Conservation (phyloP, 1,140 invertebrate genomes). For the Muscidifurax raptorellus region DNA sequence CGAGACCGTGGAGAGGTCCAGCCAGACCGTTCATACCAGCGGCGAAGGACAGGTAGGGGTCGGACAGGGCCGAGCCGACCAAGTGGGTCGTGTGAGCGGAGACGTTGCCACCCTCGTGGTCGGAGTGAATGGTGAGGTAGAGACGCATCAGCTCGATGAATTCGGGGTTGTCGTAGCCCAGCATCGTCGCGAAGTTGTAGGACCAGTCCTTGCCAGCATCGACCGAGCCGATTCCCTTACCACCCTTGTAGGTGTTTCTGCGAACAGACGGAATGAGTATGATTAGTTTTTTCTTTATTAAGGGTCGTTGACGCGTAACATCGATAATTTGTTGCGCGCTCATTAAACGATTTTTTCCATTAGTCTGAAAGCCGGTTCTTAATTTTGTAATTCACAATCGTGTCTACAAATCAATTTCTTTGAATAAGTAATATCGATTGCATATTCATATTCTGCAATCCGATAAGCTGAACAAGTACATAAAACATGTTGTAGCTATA, state of each 20-base stretch:
- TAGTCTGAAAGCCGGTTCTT: background rate
- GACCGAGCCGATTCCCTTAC: slow-evolving; percentile 90
- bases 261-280: background rate
- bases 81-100: slow-evolving; percentile 96
- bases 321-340: background rate
- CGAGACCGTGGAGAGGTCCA: slow-evolving; percentile 96
- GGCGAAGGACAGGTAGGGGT: slow-evolving; percentile 95
- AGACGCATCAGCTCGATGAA: slow-evolving; percentile 96
- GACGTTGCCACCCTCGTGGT: slow-evolving; percentile 98
- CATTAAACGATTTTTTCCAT: too few species aligned
- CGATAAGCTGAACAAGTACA: background rate
- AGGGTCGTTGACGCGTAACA: background rate
- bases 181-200: slow-evolving; percentile 93
- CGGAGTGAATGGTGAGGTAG: slow-evolving; percentile 97
- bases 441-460: background rate
- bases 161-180: slow-evolving; percentile 90
- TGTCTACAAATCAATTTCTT: background rate
- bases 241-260: slow-evolving; percentile 76
- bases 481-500: too few species aligned
- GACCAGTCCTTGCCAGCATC: slow-evolving; percentile 95
- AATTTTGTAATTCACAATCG: background rate
- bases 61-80: slow-evolving; percentile 95
- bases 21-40: slow-evolving; percentile 96
- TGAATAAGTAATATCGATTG: background rate
- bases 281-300: background rate